Evolutionary conservation across 2,888 invertebrate species (phyloP).

Genomic region (Drosophila dives): DNA sequence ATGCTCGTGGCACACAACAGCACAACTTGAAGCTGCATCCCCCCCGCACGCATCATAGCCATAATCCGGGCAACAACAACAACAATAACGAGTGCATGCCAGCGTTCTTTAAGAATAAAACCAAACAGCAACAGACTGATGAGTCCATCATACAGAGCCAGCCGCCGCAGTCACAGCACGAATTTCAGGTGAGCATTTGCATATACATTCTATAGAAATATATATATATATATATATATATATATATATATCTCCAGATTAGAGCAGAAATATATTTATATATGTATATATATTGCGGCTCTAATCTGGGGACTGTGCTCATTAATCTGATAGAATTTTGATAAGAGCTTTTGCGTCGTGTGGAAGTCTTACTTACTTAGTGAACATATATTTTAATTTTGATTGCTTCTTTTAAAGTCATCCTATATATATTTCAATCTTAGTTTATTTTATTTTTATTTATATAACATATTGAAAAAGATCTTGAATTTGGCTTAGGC

Average conservation of each 20-base stretch:
- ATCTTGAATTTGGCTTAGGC: not conserved
- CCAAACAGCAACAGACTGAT: constrained; percentile 66
- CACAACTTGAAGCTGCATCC: constrained; percentile 22
- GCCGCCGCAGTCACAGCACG: constrained; percentile 77
- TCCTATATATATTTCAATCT: not conserved
- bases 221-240: not conserved
- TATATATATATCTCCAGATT: constrained; percentile 1
- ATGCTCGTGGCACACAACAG: constrained; percentile 18
- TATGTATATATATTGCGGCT: constrained; percentile 3
- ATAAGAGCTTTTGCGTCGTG: constrained; percentile 18
- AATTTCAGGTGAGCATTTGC: constrained; percentile 73
- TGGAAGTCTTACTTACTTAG: not conserved
- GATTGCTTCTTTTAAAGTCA: not conserved
- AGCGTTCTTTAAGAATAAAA: constrained; percentile 81
- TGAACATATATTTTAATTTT: not conserved
- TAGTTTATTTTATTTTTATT: not conserved
- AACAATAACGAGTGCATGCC: constrained; percentile 80
- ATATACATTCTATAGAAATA: not conserved
- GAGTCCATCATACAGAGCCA: constrained; percentile 82
- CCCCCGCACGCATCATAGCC: constrained; percentile 14
- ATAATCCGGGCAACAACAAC: constrained; percentile 11
- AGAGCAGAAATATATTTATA: too few relatives aligned
- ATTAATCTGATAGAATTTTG: constrained; percentile 12
- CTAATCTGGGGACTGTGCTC: constrained; percentile 3
- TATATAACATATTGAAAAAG: not conserved